Evolutionary conservation across 23 tunicate genomes (phyloP).

Genomic region (Botrylloides violaceus): DNA sequence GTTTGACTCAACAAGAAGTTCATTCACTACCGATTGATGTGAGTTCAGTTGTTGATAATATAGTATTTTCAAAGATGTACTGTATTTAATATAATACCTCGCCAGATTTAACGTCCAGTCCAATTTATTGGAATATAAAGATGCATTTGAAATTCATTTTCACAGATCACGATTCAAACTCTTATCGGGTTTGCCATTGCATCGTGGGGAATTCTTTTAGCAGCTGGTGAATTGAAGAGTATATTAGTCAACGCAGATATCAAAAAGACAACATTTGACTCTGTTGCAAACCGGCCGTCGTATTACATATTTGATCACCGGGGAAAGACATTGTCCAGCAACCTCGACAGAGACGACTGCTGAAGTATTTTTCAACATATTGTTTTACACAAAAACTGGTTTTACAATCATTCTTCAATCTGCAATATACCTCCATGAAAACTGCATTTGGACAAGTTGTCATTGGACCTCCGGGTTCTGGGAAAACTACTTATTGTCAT

Average conservation of each 20-base stretch:
- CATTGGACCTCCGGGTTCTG: slow-evolving; percentile 98
- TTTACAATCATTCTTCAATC: neutral
- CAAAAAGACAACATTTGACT: slow-evolving; percentile 73
- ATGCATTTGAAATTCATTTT: neutral
- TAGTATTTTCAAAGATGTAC: neutral
- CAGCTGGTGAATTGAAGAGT: slow-evolving; percentile 78
- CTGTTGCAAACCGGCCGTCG: slow-evolving; percentile 60
- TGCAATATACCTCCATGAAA: neutral
- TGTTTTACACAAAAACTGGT: neutral
- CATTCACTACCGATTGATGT: slow-evolving; percentile 82
- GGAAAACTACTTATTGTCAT: slow-evolving; percentile 88
- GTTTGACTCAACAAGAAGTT: slow-evolving; percentile 87
- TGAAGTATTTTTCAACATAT: neutral
- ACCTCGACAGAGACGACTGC: too few species aligned
- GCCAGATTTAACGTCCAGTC: too few species aligned
- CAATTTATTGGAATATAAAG: neutral
- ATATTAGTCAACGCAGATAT: slow-evolving; percentile 83
- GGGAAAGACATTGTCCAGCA: slow-evolving; percentile 50
- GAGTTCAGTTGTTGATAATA: slow-evolving; percentile 21
- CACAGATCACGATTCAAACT: slow-evolving; percentile 65
- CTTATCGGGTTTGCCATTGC: slow-evolving; percentile 57
- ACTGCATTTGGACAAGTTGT: slow-evolving; percentile 86
- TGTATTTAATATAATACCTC: neutral
- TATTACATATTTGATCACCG: slow-evolving; percentile 79
- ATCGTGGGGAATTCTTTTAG: slow-evolving; percentile 60